phyloP scores from a whole-genome alignment of 2,888 invertebrate species.

The Catonia carolina region DNA sequence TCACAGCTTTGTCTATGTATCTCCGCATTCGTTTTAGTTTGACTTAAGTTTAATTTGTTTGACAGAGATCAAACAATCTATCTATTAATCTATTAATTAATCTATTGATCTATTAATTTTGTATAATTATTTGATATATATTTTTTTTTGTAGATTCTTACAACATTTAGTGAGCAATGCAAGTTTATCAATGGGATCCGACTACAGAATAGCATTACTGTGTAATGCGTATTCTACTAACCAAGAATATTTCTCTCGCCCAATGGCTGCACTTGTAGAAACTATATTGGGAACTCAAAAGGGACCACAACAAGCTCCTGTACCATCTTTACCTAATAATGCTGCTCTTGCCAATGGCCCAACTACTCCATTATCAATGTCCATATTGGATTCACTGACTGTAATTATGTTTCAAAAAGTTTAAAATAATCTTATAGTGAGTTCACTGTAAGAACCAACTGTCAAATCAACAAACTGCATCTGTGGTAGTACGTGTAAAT shows the following conservation, averaged over 20 bases:
- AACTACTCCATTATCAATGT: constrained; percentile 85
- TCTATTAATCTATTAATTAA: too few species aligned
- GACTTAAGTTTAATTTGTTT: too few species aligned
- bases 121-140: too few species aligned
- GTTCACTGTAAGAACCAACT: too few species aligned
- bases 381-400: constrained; percentile 85
- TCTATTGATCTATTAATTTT: too few species aligned
- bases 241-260: constrained; percentile 81
- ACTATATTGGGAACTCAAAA: constrained; percentile 53
- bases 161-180: constrained; percentile 71
- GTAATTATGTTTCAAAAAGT: too few species aligned
- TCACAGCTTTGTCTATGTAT: too few species aligned
- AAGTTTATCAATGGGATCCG: constrained; percentile 67
- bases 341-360: constrained; percentile 50
- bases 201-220: constrained; percentile 83
- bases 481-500: too few species aligned
- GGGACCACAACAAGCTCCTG: constrained; percentile 42
- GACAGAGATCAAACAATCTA: too few species aligned
- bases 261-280: constrained; percentile 88
- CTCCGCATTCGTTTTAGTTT: too few species aligned
- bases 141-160: constrained; percentile 69
- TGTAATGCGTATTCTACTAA: constrained; percentile 96
- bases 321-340: constrained; percentile 46
- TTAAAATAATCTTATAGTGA: too few species aligned
- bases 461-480: too few species aligned